Evolutionary conservation across 2,113 vertebrate species (phyloP), one percentile per base, ranked within the genome.

Genomic region (Lampris megalopsis): DNA sequence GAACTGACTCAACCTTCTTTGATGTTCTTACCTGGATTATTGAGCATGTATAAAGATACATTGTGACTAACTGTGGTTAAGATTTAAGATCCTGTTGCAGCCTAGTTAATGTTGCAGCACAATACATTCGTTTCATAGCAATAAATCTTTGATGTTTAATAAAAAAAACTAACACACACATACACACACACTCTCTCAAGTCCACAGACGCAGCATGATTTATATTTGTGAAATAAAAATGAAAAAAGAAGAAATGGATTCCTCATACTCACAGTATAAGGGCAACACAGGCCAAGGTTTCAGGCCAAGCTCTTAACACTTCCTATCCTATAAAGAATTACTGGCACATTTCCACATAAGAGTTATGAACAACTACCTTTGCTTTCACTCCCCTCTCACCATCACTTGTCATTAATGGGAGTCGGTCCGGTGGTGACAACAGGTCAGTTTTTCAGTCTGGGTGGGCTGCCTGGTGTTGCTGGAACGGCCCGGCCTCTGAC

Each of bases 401-500:
- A 6, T 54, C 52, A n/a, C 52, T 56, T 58, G 52, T 57, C 0
- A 2, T 42, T 78, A 57, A 67, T 50, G 58, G 61, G 69, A n/a
- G 7, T 4, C 1, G 40, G 47, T 52, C 77, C 50, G 63, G 75
- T 59, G 74, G 48, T 49, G 60, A 74, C 75, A 74, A 49, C 53
- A 8, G 6, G 71, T 69, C 56, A 76, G 77, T 82, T 86, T 79
- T 79, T 59, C 35, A 56, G 79, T 81, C 68, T 65, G 68, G 64
- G 70, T 64, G 48, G 53, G 63, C 50, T 53, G 50, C 43, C 43
- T 7, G 43, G 37, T 37, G 36, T 60, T 10, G 58, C 3, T 9
- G 36, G 40, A 60, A 61, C 38, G 43, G 5, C 72, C 24, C 64
- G 78, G 58, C 76, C 61, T 72, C 75, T 94, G 89, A 92, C 73